Base-by-base conservation (phyloP, 2,113 vertebrate species). In the Nesoenas mayeri region DNA sequence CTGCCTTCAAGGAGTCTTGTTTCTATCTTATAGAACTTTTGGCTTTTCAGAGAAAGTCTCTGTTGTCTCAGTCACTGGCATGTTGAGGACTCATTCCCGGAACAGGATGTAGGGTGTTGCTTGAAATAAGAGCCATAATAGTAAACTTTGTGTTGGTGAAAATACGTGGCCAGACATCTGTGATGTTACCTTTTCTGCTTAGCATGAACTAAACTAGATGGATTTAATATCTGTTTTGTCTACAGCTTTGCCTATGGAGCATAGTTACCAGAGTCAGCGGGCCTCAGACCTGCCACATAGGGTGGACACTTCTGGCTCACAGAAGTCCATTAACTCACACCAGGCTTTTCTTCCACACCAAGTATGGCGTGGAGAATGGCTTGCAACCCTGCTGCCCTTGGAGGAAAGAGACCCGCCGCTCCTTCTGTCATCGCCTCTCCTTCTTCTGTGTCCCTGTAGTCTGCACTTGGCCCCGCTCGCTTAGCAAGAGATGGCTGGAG, bases 381-480 rank as follows among this genome's bases (percentile, higher is more conserved):
- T 87, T 53, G 88, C 82, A 85, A 15, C 65, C 92, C 92, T 53
- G 91, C 96, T 96, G 93, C 77, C 92, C 61, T 73, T 24, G 81
- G 40, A 84, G 36, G 61, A 74, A 54, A 78, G 70, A 79, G 86
- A 82, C 86, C 93, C 92, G 66, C 88, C 25, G 0, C 72, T 91
- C 96, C 94, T 96, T 95, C 95, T 96, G 93, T 92, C 92, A 29
- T 51, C 81, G 53, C 91, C 65, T 91, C 67, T 74, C 75, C 79
- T 79, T 66, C 78, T 32, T 44, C 65, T 0, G 0, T 13, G 36
- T 84, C 62, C 91, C 92, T 54, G 77, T 54, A 69, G 70, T 66
- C 91, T 89, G 77, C 88, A 85, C 5, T 92, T 85, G 92, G 93
- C 88, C 86, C 28, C 2, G 1, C 65, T 81, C 0, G 1, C 91